Conservation (phyloP, 2,888 invertebrate species). For the Dasysyrphus albostriatus region DNA sequence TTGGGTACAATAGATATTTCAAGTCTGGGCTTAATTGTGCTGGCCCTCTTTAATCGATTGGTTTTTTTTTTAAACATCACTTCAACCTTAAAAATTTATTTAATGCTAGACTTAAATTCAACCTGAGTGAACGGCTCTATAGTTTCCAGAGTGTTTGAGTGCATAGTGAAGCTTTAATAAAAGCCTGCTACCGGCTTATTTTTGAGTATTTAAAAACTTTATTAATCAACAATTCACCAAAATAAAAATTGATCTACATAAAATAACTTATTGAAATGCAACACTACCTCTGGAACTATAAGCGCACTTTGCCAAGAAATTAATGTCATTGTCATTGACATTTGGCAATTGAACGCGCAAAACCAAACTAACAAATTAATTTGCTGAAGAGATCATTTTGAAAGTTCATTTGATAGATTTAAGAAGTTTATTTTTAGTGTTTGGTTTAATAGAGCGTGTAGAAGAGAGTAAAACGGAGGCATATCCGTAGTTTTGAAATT, state of each 20-base stretch:
- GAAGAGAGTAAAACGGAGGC: not conserved
- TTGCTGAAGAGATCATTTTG: constrained; percentile 33
- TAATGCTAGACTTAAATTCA: too few species aligned
- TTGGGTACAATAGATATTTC: too few species aligned
- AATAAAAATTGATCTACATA: not conserved
- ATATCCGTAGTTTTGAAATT: not conserved
- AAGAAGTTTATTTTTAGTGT: not conserved
- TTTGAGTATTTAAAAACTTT: too few species aligned
- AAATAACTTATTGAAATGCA: not conserved
- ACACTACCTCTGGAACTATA: not conserved
- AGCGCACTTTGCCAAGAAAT: constrained; percentile 16
- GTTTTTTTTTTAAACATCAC: too few species aligned
- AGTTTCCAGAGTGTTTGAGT: too few species aligned
- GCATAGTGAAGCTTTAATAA: not conserved
- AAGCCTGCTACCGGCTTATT: too few species aligned
- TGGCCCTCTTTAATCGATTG: too few species aligned
- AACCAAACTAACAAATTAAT: constrained; percentile 21
- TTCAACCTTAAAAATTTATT: too few species aligned
- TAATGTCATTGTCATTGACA: constrained; percentile 21
- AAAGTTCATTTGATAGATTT: constrained; percentile 13
- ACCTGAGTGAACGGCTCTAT: too few species aligned
- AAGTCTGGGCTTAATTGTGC: too few species aligned
- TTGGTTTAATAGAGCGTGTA: constrained; percentile 31
- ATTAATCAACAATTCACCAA: not conserved
- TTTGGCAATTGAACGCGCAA: constrained; percentile 16